phyloP scores from a whole-genome alignment of 1,140 invertebrate genomes.

The Cryptotermes secundus region DNA sequence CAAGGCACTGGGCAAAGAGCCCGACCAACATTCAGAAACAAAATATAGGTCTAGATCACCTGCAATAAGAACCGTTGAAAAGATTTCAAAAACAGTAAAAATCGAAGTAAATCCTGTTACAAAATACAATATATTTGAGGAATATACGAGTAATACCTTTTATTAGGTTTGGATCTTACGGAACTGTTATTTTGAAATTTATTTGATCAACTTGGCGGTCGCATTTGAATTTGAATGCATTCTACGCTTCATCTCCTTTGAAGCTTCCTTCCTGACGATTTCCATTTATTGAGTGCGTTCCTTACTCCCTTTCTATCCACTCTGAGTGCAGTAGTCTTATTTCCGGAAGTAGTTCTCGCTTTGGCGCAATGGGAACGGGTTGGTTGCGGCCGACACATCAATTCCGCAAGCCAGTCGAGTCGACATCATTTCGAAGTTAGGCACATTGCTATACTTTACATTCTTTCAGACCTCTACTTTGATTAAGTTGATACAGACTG shows the following conservation, averaged over 20 bases:
- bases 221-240: neutral
- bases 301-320: neutral
- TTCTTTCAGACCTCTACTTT: neutral
- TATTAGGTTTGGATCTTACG: neutral
- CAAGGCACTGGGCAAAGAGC: no score
- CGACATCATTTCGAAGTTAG: neutral
- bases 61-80: no score
- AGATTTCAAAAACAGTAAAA: no score
- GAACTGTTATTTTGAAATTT: neutral
- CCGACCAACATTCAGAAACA: no score
- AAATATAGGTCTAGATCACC: no score
- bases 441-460: neutral
- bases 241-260: neutral
- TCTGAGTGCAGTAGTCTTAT: neutral
- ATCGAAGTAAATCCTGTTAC: no score
- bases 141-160: no score
- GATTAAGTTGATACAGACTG: no score
- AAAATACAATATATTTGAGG: no score
- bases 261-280: neutral
- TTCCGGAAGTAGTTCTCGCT: neutral
- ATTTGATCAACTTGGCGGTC: neutral
- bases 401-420: neutral
- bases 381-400: neutral
- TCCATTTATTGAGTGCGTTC: neutral
- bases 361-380: neutral